Evolutionary conservation across 2,888 invertebrate genomes (phyloP), one percentile per base, ranked within the genome.

Genomic region (Stenolophus ochropezus): DNA sequence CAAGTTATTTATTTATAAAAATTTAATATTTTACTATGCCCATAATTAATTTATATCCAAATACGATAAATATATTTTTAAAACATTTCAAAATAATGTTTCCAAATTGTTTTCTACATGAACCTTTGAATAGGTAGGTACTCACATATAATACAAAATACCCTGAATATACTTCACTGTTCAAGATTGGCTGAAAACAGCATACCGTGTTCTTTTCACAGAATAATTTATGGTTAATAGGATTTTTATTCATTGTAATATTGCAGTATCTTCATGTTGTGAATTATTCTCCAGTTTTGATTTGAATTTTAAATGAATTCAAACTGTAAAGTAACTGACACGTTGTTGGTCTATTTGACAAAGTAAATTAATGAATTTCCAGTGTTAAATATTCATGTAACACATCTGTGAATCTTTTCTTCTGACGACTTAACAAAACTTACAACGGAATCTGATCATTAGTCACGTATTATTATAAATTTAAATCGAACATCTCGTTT

Each of bases 271-370:
- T 23, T 14, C 61, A 61, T 23, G 53, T 53, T 53, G 16, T 53
- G 53, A n/a, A 53, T 53, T 53, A 53, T 53, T n/a, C 53, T 53
- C 3, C 16, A 14, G 23, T n/a, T 61, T 23, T 61, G n/a, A 69
- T 69, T 33, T 69, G 65, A 69, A 69, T 69, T 69, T 69, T 69
- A 69, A 69, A 69, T 69, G 16, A 69, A 33, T 27, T 33, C 18
- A 2, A 27, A 69, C 65, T 25, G 61, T 65, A 25, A 25, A 65
- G n/a, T 65, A 65, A 23, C 58, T 27, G 61, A 14, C 61, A 5
- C 11, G 23, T 33, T 69, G 65, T 69, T 69, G 65, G 16, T 69
- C 16, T 33, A 69, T 69, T 69, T 69, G 33, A 69, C 65, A 69
- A 69, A 27, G 16, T 69, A 69, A 69, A 69, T 69, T 69, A 69